A percentile compares a stretch with the other conserved stretches of the same genome.
Evolutionary conservation across 2,888 invertebrate genomes (phyloP).

Genomic region (Hoplodrina ambigua): DNA sequence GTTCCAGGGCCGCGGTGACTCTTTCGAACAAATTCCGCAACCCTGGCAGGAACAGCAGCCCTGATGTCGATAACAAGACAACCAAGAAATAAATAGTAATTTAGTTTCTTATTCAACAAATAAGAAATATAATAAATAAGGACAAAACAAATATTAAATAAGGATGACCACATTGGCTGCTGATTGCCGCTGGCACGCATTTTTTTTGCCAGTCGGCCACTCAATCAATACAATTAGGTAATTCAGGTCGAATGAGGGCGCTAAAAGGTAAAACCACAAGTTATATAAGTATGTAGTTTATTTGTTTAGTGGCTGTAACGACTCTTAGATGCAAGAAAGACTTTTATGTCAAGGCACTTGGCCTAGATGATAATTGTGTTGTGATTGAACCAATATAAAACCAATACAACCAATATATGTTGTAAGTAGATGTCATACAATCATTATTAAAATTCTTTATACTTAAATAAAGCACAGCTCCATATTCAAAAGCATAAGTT

Average conservation of each 20-base stretch:
- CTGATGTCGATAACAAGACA: too few relatives aligned
- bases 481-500: too few relatives aligned
- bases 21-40: too few relatives aligned
- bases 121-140: slow-evolving; percentile 3
- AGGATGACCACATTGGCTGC: slow-evolving; percentile 5
- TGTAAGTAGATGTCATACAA: too few relatives aligned
- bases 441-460: too few relatives aligned
- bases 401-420: too few relatives aligned
- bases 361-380: not conserved
- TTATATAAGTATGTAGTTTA: not conserved
- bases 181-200: not conserved
- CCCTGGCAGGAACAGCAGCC: too few relatives aligned
- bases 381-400: not conserved
- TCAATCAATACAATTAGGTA: slow-evolving; percentile 24
- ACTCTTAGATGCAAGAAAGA: not conserved
- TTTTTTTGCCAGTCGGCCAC: slow-evolving; percentile 11
- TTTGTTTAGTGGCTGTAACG: not conserved
- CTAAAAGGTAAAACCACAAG: slow-evolving; percentile 19
- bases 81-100: not conserved
- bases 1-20: too few relatives aligned
- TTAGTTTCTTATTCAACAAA: not conserved
- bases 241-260: slow-evolving; percentile 6
- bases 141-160: too few relatives aligned
- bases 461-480: too few relatives aligned
- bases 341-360: not conserved